Base-by-base conservation (phyloP, 1,140 invertebrate species). In the Saccostrea echinata region DNA sequence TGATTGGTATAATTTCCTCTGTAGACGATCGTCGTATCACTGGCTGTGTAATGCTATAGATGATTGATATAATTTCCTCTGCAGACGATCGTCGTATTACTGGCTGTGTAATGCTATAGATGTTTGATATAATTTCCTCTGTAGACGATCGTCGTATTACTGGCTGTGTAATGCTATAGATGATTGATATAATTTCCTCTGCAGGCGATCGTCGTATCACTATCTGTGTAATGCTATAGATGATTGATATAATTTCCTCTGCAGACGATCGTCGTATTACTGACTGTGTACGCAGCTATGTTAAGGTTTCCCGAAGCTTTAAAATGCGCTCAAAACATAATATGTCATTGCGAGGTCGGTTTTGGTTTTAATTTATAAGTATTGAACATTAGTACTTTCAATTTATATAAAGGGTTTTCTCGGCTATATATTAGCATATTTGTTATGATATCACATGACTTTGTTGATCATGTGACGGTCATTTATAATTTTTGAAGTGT, bases 91-190 rank as follows among this genome's bases (percentile, higher is more conserved):
- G 0, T 99, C 98, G 2, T 99, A 99, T 94, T 99, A 99, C 94
- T 99, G 99, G 99, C 95, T 99, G 13, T 99, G 99, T 93, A 99
- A 99, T 96, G 97, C 98, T 0, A 95, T 99, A n/a, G n/a, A n/a
- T n/a, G 21, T 8, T 21, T 24, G 27, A 71, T 71, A 9, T 30
- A 9, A 71, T 24, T 71, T 71, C 27, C 2, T 13, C n/a, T 64
- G 18, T 64, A 64, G 61, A 24, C 18, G n/a, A 24, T 64, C n/a
- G 61, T 64, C 61, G 18, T 64, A 64, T 64, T n/a, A 64, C 61
- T 64, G 99, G 99, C 95, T 99, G 16, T 99, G 99, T 93, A 99
- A 99, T 96, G 97, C n/a, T 9, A 27, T 24, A 4, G n/a, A 11
- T 16, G 18, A 12, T 21, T 71, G 16, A 71, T 55, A 13, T 55